Evolutionary conservation across 2,797 vertebrate genomes (phyloP).

Genomic region (Lindbergichthys nudifrons): DNA sequence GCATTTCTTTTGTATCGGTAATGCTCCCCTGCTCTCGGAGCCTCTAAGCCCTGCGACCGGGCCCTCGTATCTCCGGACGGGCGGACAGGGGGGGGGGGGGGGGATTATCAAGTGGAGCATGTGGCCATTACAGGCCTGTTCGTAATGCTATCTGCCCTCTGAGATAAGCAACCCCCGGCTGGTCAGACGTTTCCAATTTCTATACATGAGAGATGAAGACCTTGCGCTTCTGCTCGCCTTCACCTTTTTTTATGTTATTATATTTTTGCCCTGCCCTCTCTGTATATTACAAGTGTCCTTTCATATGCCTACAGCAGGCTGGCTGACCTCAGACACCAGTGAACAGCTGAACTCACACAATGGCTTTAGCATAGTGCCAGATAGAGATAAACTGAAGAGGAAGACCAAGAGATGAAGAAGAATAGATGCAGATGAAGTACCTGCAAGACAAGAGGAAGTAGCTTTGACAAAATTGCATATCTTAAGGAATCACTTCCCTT

Average conservation of each 20-base stretch:
- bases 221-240: slow-evolving; percentile 65
- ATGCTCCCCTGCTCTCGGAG: slow-evolving; percentile 82
- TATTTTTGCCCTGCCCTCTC: slow-evolving; percentile 61
- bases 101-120: slow-evolving; percentile 85
- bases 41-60: slow-evolving; percentile 77
- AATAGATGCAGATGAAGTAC: slow-evolving; percentile 40
- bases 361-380: slow-evolving; percentile 1
- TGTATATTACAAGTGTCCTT: slow-evolving; percentile 75
- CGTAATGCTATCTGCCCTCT: slow-evolving; percentile 82
- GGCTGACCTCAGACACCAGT: slow-evolving; percentile 42
- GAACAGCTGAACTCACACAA: slow-evolving; percentile 46
- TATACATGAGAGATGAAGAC: slow-evolving; percentile 87
- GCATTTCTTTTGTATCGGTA: slow-evolving; percentile 85
- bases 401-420: slow-evolving; percentile 24
- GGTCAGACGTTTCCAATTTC: slow-evolving; percentile 85
- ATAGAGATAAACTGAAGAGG: slow-evolving; percentile 36
- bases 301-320: slow-evolving; percentile 44
- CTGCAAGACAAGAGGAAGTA: slow-evolving; percentile 30
- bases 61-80: slow-evolving; percentile 68
- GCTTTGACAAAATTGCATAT: slow-evolving; percentile 30
- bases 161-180: slow-evolving; percentile 79
- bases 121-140: slow-evolving; percentile 85
- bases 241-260: slow-evolving; percentile 73
- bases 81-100: slow-evolving; percentile 49
- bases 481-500: slow-evolving; percentile 33